Base-by-base conservation (phyloP, 2,797 vertebrate species). In the Tympanoctomys barrerae region DNA sequence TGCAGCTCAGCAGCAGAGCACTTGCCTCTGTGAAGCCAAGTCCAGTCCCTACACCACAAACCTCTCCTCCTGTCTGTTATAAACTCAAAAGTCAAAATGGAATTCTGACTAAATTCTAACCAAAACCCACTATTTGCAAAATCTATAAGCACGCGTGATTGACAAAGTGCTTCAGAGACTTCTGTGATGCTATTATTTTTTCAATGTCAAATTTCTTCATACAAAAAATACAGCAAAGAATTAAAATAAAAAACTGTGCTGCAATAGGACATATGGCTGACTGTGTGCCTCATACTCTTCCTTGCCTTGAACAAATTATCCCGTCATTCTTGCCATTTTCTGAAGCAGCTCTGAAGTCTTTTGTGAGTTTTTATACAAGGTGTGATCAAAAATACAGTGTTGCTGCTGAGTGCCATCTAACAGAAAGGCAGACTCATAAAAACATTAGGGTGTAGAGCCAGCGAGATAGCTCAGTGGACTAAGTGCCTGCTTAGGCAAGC, bases 151-250 rank as follows among this genome's bases (percentile, higher is more conserved):
- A 79, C 22, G 57, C 79, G 26, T 68, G 21, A 59, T 57, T 91
- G 82, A 87, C n/a, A 83, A 61, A 86, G 19, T 73, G 85, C 39
- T 91, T 71, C 31, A 84, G 42, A 95, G 26, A 93, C 28, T 91
- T 96, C 87, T 26, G 59, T 19, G n/a, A 11, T 79, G 33, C 6
- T 54, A 80, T 31, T 1, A 31, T 46, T 96, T 88, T 95, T 3
- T 92, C 39, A 78, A 61, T 24, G 5, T 75, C 73, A 88, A 1
- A 73, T 71, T 85, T 71, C 71, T 83, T 85, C 3, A 42, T 24
- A 19, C 28, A 6, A 77, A 46, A 77, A 77, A 26, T 18, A 46
- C 0, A 13, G 24, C 26, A 39, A 28, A 46, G 28, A 46, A 28
- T 46, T 75, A 46, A 46, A 39, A 28, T 46, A 28, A 75, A 77